Conservation (phyloP, 2,888 invertebrate species). For the Zaprionus lineosus region DNA sequence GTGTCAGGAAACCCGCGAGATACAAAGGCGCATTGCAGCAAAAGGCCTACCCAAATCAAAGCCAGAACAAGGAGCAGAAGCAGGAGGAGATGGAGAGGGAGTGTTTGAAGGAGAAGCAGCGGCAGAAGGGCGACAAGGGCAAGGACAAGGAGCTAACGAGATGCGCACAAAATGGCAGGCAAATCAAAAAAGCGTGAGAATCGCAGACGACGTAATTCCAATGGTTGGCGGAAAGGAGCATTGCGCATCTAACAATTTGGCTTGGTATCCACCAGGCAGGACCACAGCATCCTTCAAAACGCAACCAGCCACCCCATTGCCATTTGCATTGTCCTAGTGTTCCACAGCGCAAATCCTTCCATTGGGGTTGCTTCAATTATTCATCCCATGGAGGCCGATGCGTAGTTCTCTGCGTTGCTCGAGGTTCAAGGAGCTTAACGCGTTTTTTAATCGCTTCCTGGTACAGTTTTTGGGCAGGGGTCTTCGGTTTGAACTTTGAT, state of each 20-base stretch:
- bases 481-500: neutral
- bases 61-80: constrained; percentile 10
- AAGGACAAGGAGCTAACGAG: constrained; percentile 34
- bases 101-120: too few relatives aligned
- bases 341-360: constrained; percentile 24
- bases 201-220: constrained; percentile 52
- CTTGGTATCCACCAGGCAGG: constrained; percentile 51
- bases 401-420: constrained; percentile 57
- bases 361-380: constrained; percentile 72
- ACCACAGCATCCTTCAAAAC: constrained; percentile 20
- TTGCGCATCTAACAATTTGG: constrained; percentile 36
- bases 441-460: constrained; percentile 54
- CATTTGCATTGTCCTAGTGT: constrained; percentile 12
- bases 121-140: constrained; percentile 21
- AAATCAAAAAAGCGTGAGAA: constrained; percentile 63
- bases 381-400: constrained; percentile 40
- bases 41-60: constrained; percentile 73
- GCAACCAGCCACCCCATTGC: constrained; percentile 51
- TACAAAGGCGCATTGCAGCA: constrained; percentile 55
- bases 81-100: too few relatives aligned
- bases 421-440: constrained; percentile 67
- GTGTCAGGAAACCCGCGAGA: constrained; percentile 53
- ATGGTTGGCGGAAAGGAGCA: constrained; percentile 16
- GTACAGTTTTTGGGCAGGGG: constrained; percentile 63
- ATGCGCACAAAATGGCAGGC: constrained; percentile 46